These are phyloP conservation scores for Eulimnadia texana DNA, from an alignment of 1,140 invertebrate genomes.

Conservation along the genomic window DNA sequence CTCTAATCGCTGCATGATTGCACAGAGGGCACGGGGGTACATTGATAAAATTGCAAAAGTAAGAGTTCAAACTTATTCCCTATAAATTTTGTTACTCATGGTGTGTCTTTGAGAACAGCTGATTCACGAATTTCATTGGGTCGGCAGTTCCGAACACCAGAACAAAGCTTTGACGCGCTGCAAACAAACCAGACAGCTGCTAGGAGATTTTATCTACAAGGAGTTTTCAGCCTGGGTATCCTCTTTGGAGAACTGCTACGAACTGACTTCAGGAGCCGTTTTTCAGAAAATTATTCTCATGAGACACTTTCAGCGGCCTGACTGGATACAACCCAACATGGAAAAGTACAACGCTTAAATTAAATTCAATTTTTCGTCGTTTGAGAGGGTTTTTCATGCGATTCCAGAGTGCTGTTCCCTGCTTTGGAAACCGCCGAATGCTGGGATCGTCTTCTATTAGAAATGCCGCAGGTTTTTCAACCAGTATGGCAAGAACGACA, in stretches of 20 bases:
- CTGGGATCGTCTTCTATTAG: slow-evolving; percentile 6
- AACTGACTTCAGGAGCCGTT: not conserved
- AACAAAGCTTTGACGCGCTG: not conserved
- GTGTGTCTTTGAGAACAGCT: not conserved
- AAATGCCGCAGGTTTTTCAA: slow-evolving; percentile 2
- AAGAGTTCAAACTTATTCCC: not conserved
- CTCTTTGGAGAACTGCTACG: not conserved
- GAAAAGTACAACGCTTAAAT: not conserved
- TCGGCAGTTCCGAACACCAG: not conserved
- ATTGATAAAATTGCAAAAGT: slow-evolving; percentile 7
- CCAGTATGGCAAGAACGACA: slow-evolving; percentile 1
- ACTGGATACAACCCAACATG: slow-evolving; percentile 6
- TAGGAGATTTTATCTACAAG: slow-evolving; percentile 1
- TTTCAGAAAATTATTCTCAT: not conserved
- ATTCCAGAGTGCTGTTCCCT: not conserved
- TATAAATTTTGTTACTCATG: not conserved
- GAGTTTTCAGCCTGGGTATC: not conserved
- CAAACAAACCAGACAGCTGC: slow-evolving; percentile 4
- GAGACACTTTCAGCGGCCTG: not conserved
- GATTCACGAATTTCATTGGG: slow-evolving; percentile 1
- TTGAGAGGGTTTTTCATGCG: not conserved
- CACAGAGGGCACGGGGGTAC: not conserved
- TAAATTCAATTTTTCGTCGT: not conserved
- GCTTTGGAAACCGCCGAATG: not conserved
- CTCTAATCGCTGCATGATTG: not conserved